Evolutionary conservation across 2,888 invertebrate species (phyloP), one percentile per base, ranked within the genome.

Genomic region (Drosophila falleni): DNA sequence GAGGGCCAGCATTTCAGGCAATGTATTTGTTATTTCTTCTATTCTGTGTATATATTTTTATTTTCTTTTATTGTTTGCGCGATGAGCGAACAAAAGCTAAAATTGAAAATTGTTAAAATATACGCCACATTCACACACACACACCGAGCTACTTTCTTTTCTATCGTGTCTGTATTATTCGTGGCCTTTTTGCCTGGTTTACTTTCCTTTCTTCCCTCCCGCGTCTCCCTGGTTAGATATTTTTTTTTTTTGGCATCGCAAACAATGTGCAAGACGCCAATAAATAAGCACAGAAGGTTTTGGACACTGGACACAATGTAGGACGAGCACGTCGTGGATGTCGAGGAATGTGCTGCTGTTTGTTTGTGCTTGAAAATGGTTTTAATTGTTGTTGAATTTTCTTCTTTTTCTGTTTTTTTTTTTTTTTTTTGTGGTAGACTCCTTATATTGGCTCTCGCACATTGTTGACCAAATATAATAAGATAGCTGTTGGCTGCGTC

Each of bases 51-150:
- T 31, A 31, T 31, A 31, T 31, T 10, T 75, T 23, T 58, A 33
- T 47, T 47, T 56, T 19, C 37, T 58, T 59, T 76, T 81, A 64
- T 88, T 86, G 76, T 77, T 69, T 66, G 75, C 51, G 35, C 76
- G 58, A 50, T 47, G 50, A 29, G 55, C 74, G 82, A 84, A 89
- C 86, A 86, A 86, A 86, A 87, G 87, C 85, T 80, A 78, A 89
- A 86, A 87, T 86, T 86, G 87, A 86, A 86, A 86, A 89, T 81
- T 84, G 87, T 84, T 84, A 81, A 84, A 87, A 86, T 81, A 81
- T 81, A 78, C 78, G 59, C 63, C 66, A 76, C 63, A 66, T 29
- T 59, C 66, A 53, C 42, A 59, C 8, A 50, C 39, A 59, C 31
- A 58, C 66, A 69, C 44, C 50, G 51, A 84, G 81, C 77, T 53